Evolutionary conservation across 1,140 invertebrate genomes (phyloP).

Genomic region (honey bee (Apis mellifera)): DNA sequence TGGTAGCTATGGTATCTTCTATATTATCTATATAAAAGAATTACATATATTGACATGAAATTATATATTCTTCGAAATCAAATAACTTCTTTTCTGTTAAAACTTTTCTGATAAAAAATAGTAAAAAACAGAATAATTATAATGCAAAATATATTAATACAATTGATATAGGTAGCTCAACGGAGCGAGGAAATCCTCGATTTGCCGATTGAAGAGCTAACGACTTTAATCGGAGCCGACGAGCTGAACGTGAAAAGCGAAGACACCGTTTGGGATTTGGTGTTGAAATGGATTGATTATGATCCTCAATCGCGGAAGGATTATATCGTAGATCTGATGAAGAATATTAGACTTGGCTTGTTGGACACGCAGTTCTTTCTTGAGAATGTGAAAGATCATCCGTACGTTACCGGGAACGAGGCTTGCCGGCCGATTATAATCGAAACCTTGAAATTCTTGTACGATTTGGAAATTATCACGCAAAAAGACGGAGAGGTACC

Average conservation of each 20-base stretch:
- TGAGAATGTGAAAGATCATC: constrained; percentile 86
- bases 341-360: constrained; percentile 90
- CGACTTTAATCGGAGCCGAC: constrained; percentile 87
- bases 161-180: constrained; percentile 77
- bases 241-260: constrained; percentile 85
- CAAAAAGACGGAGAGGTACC: constrained; percentile 83
- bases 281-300: constrained; percentile 85
- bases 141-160: too few relatives aligned
- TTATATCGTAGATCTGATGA: constrained; percentile 88
- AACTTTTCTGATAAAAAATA: too few relatives aligned
- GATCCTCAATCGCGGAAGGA: constrained; percentile 84
- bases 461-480: constrained; percentile 87
- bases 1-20: too few relatives aligned
- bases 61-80: too few relatives aligned
- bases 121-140: rapidly evolving
- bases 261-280: constrained; percentile 85
- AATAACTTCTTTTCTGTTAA: too few relatives aligned
- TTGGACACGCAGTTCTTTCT: constrained; percentile 91
- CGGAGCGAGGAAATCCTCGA: constrained; percentile 88
- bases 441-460: constrained; percentile 88
- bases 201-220: constrained; percentile 86
- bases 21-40: too few relatives aligned
- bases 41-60: too few relatives aligned
- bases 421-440: constrained; percentile 87
- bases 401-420: constrained; percentile 84